A percentile compares a stretch with the other conserved stretches of the same genome.
Evolutionary conservation across 1,140 invertebrate genomes (phyloP).

Genomic region (Formica exsecta): DNA sequence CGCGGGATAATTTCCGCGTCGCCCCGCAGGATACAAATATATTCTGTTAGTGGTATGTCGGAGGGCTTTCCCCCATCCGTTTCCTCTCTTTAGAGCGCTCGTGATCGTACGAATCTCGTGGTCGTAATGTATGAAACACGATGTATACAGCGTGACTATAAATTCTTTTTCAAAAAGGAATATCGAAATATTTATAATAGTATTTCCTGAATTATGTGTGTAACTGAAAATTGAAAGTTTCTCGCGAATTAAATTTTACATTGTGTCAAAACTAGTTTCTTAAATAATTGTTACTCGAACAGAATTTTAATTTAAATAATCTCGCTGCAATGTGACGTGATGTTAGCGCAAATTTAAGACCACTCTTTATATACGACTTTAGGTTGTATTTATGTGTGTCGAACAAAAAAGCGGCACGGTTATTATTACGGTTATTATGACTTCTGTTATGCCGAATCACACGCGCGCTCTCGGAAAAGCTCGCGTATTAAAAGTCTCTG

Average conservation of each 20-base stretch:
- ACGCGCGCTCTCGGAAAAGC: not conserved
- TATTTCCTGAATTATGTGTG: not conserved
- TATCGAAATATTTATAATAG: not conserved
- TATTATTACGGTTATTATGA: conserved; percentile 38
- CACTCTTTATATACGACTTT: not conserved
- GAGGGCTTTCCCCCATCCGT: conserved; percentile 37
- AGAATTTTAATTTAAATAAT: not conserved
- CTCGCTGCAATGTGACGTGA: not conserved
- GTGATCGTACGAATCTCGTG: not conserved
- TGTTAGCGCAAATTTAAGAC: not conserved
- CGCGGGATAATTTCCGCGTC: conserved; percentile 34
- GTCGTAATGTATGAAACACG: conserved; percentile 8
- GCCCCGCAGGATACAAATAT: conserved; percentile 44
- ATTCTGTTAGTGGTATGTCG: conserved; percentile 18
- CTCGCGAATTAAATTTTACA: not conserved
- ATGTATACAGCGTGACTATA: conserved; percentile 3
- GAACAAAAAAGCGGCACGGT: conserved; percentile 14
- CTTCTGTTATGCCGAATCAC: not conserved
- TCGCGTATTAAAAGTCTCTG: conserved; percentile 30
- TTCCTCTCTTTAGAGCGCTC: conserved; percentile 30
- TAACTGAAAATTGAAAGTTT: not conserved
- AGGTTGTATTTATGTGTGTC: not conserved
- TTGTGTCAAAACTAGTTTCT: not conserved
- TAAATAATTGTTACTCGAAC: not conserved
- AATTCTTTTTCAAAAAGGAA: conserved; percentile 13